Conservation (phyloP, 2,113 vertebrate genomes). For the Spermophilus dauricus region DNA sequence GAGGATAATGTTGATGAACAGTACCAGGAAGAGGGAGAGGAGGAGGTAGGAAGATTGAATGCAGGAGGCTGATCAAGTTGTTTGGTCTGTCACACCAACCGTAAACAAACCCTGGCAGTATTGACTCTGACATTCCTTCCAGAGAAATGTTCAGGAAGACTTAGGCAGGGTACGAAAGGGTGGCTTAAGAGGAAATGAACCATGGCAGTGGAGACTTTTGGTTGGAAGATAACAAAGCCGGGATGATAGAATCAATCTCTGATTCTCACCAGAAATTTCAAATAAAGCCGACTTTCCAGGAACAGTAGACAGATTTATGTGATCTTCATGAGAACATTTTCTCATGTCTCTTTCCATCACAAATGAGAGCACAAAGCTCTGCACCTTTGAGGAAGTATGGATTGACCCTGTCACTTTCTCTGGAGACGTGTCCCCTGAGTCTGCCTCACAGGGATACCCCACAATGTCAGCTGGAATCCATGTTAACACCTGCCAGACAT, state of each 20-base stretch:
- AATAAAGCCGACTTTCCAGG: background rate
- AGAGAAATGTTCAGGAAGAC: background rate
- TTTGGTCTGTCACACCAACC: accelerated
- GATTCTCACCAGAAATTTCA: background rate
- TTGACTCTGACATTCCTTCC: background rate
- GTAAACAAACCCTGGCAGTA: background rate
- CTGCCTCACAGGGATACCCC: background rate
- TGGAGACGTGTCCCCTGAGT: accelerated
- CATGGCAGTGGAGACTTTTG: background rate
- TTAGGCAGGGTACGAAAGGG: background rate
- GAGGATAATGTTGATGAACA: slow-evolving; percentile 97
- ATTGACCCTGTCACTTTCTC: background rate
- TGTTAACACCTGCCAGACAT: background rate
- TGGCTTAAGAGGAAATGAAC: background rate
- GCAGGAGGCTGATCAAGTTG: no score
- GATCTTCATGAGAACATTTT: background rate
- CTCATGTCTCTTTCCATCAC: background rate
- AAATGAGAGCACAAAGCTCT: background rate
- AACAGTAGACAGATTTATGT: background rate
- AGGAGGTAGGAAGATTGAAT: slow-evolving; percentile 90
- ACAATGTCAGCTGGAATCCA: accelerated
- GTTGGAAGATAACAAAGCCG: background rate
- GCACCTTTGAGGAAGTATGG: background rate
- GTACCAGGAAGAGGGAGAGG: slow-evolving; percentile 97
- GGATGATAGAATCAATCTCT: background rate